A percentile compares a stretch with the other conserved stretches of the same genome.
These are phyloP conservation scores for Astreopora myriophthalma DNA, from an alignment of 64 coral and sea anemone species.

Conservation along the genomic window DNA sequence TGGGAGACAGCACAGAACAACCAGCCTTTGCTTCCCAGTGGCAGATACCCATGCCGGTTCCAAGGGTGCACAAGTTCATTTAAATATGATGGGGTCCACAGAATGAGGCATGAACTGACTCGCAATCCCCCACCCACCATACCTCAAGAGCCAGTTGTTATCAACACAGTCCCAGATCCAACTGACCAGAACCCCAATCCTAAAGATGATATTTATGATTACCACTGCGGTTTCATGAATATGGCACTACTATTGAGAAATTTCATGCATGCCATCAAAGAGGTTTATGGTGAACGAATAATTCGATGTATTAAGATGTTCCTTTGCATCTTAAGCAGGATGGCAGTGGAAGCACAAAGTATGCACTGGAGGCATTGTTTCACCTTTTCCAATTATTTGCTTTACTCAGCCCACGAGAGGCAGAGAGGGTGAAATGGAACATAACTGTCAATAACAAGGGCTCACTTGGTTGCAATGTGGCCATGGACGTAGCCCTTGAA, in stretches of 20 bases:
- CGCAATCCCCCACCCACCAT: too few relatives aligned
- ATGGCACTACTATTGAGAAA: too few relatives aligned
- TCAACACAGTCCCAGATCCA: too few relatives aligned
- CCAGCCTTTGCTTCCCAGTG: constrained; percentile 38
- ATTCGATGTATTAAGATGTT: constrained; percentile 61
- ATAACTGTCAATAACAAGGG: constrained; percentile 30
- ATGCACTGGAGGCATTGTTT: constrained; percentile 66
- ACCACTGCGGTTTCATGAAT: too few relatives aligned
- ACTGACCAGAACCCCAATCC: too few relatives aligned
- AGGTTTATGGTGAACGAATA: constrained; percentile 48
- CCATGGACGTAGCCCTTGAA: constrained; percentile 38
- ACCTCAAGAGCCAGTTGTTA: too few relatives aligned
- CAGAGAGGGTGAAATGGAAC: constrained; percentile 58
- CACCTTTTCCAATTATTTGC: constrained; percentile 47
- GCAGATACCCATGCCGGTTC: constrained; percentile 46
- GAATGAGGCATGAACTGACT: background rate
- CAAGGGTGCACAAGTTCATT: constrained; percentile 54
- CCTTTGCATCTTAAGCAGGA: constrained; percentile 65
- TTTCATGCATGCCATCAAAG: background rate
- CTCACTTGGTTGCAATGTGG: constrained; percentile 10
- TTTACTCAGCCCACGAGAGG: constrained; percentile 35
- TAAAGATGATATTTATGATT: too few relatives aligned
- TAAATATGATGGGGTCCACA: constrained; percentile 32
- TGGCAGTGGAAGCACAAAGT: constrained; percentile 75
- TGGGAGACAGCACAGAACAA: background rate